Evolutionary conservation across 2,888 invertebrate genomes (phyloP).

Genomic region (Drosophila prolongata): DNA sequence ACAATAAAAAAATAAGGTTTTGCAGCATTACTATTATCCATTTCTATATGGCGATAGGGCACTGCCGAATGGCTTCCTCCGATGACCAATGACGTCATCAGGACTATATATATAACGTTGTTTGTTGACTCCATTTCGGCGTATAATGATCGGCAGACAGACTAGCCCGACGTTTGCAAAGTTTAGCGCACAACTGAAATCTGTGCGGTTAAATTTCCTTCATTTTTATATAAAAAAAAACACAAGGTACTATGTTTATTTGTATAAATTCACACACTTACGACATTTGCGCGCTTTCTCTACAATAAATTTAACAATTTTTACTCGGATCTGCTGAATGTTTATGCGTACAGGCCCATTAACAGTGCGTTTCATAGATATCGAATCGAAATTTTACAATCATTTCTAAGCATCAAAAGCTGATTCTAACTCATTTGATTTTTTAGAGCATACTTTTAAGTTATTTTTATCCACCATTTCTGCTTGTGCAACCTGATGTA

Average conservation of each 20-base stretch:
- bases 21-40: neutral
- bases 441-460: too few species aligned
- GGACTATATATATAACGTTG: slow-evolving; percentile 3
- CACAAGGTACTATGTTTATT: slow-evolving; percentile 13
- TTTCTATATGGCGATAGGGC: slow-evolving; percentile 36
- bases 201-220: slow-evolving; percentile 54
- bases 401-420: too few species aligned
- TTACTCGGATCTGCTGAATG: slow-evolving; percentile 15
- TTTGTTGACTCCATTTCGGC: slow-evolving; percentile 7
- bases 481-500: too few species aligned
- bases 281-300: slow-evolving; percentile 69
- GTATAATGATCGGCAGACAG: slow-evolving; percentile 3
- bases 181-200: slow-evolving; percentile 67
- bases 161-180: slow-evolving; percentile 63
- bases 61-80: slow-evolving; percentile 9
- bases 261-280: slow-evolving; percentile 53
- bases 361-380: slow-evolving; percentile 20
- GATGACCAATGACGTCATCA: slow-evolving; percentile 17
- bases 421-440: too few species aligned
- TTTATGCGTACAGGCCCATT: slow-evolving; percentile 10
- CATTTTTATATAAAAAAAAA: slow-evolving; percentile 28
- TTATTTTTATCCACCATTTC: too few species aligned
- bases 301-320: slow-evolving; percentile 28
- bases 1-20: too few species aligned
- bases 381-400: neutral